These are phyloP conservation scores for Scolopax bukidnonensis DNA, from an alignment of 2,797 vertebrate genomes.

Conservation along the genomic window DNA sequence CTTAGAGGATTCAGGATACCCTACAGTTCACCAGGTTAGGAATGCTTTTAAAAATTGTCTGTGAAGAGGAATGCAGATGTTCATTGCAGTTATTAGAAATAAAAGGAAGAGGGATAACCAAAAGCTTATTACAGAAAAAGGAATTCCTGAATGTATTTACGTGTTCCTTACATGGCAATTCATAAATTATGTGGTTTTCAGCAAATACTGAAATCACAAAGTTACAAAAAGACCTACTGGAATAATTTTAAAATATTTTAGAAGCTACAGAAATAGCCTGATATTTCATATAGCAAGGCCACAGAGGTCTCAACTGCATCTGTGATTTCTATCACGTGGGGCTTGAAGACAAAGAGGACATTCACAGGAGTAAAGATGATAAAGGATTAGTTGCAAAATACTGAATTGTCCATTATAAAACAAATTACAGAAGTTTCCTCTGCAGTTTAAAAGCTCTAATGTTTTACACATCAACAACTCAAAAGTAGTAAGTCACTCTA, in stretches of 20 bases:
- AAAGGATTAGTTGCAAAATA: conserved; percentile 27
- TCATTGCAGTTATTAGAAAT: conserved; percentile 2
- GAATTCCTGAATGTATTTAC: conserved; percentile 8
- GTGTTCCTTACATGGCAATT: not conserved
- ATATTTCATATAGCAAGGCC: conserved; percentile 7
- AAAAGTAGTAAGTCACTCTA: not conserved
- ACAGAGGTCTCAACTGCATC: not conserved
- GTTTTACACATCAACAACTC: not conserved
- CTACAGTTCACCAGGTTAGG: not conserved
- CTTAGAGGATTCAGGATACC: not conserved
- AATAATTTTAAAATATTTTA: conserved; percentile 3
- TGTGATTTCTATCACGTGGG: not conserved
- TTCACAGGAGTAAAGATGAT: conserved; percentile 14
- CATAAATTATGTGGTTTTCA: not conserved
- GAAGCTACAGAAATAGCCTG: conserved; percentile 11
- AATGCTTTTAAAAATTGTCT: conserved; percentile 9
- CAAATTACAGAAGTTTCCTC: not conserved
- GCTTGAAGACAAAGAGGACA: conserved; percentile 11
- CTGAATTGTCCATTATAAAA: not conserved
- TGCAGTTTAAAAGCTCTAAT: not conserved
- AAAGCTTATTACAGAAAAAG: not conserved
- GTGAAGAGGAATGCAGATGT: not conserved
- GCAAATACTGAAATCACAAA: not conserved
- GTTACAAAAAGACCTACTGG: not conserved
- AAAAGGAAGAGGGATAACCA: not conserved